phyloP scores from a whole-genome alignment of 2,888 invertebrate species.

The Heliconius ethilla region DNA sequence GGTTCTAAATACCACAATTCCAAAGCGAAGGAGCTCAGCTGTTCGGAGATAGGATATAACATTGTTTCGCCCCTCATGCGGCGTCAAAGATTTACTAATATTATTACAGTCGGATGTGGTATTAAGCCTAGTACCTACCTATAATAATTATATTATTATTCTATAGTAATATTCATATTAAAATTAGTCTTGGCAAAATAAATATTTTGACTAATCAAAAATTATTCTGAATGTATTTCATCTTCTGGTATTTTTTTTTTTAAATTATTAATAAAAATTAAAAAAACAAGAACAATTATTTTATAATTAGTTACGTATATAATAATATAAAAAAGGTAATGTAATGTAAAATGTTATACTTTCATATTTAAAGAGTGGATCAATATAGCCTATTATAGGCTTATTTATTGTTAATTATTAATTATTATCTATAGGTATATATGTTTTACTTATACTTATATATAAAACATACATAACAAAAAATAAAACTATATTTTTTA shows the following conservation, averaged over 20 bases:
- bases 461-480: no score
- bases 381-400: neutral
- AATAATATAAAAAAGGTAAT: no score
- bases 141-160: neutral
- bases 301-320: neutral
- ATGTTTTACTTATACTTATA: no score
- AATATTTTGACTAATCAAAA: neutral
- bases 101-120: constrained; percentile 22
- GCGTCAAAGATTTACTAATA: constrained; percentile 36
- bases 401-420: neutral
- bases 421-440: neutral
- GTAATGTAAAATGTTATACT: no score
- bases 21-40: constrained; percentile 44
- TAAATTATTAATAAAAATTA: neutral
- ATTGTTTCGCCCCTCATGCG: constrained; percentile 42
- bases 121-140: no score
- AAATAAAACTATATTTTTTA: neutral
- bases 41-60: constrained; percentile 46
- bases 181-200: neutral
- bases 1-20: constrained; percentile 27
- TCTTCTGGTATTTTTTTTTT: neutral
- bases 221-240: neutral
- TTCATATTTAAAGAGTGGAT: neutral
- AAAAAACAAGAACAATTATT: no score
- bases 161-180: neutral